These are phyloP conservation scores for Trissonchulus sp. DNA, from an alignment of 2,888 invertebrate species.

Conservation along the genomic window DNA sequence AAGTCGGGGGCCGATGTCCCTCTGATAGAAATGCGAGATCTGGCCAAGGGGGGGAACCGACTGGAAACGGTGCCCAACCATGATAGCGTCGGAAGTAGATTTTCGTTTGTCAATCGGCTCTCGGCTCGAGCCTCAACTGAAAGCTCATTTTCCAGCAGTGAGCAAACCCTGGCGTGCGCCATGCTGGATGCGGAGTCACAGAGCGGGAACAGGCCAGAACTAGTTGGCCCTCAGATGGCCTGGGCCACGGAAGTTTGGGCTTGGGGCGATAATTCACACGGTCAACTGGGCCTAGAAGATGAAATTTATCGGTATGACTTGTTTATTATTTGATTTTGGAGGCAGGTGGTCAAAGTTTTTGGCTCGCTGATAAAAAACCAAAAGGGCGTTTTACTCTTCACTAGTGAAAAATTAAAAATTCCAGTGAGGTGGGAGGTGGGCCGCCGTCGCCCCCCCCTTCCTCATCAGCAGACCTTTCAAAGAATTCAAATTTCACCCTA, in stretches of 20 bases:
- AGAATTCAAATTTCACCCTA: too few species aligned
- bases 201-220: too few species aligned
- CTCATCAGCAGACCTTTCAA: neutral
- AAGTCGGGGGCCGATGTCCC: neutral
- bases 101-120: neutral
- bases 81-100: conserved; percentile 6
- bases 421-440: neutral
- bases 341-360: too few species aligned
- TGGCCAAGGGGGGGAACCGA: neutral
- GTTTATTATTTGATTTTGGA: neutral
- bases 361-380: too few species aligned
- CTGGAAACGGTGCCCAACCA: neutral
- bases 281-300: conserved; percentile 32
- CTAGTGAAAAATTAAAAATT: neutral
- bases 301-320: conserved; percentile 24
- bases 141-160: neutral
- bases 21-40: neutral
- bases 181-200: neutral
- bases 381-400: too few species aligned
- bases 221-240: neutral
- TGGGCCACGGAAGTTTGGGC: conserved; percentile 28
- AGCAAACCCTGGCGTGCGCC: neutral
- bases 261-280: conserved; percentile 31
- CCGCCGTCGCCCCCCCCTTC: neutral
- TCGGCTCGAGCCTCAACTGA: neutral